phyloP scores from a whole-genome alignment of 2,797 vertebrate genomes.

The Tragelaphus oryx region DNA sequence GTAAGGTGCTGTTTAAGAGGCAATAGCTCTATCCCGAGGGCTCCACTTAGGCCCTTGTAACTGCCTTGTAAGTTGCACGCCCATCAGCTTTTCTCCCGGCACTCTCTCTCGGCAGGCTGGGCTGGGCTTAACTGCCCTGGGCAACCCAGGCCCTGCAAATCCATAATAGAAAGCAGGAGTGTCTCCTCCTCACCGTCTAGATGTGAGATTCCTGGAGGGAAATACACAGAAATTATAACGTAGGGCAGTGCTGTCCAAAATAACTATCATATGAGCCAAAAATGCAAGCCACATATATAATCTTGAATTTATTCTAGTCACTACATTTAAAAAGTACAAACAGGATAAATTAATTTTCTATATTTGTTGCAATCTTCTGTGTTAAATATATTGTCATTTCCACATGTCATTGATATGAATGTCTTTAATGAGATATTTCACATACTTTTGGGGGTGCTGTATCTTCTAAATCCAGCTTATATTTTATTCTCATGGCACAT shows the following conservation, averaged over 20 bases:
- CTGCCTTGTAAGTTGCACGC: not conserved
- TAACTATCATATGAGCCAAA: not conserved
- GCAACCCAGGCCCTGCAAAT: not conserved
- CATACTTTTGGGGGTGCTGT: not conserved
- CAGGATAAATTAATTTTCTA: not conserved
- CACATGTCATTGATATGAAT: not conserved
- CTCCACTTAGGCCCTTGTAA: slow-evolving; percentile 33
- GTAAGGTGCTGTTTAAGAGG: slow-evolving; percentile 61
- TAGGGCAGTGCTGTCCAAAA: not conserved
- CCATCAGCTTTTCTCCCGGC: not conserved
- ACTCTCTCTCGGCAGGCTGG: not conserved
- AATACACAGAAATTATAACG: not conserved
- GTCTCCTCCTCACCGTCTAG: not conserved
- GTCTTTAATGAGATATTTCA: not conserved
- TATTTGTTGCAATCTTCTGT: not conserved
- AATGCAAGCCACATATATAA: rapidly evolving
- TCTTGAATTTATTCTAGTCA: not conserved
- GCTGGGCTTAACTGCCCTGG: not conserved
- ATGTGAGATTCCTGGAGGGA: not conserved
- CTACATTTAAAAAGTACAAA: not conserved
- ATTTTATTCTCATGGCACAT: not conserved
- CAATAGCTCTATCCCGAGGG: slow-evolving; percentile 41
- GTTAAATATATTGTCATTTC: not conserved
- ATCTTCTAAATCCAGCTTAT: not conserved
- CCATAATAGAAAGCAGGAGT: not conserved